phyloP scores from a whole-genome alignment of 2,113 vertebrate species.

The Protobothrops flavoviridis region DNA sequence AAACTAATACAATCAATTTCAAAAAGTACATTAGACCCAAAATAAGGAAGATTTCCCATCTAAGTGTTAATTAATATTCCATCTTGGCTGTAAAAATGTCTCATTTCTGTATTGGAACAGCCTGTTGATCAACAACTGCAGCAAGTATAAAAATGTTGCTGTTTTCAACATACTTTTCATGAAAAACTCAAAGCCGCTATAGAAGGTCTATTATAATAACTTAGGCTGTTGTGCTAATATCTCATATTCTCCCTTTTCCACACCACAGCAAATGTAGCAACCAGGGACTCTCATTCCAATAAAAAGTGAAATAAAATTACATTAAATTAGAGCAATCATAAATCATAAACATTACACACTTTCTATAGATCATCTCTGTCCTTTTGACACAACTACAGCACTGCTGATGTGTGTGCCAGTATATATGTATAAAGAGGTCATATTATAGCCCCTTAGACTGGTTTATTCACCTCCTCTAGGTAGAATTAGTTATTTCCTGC shows the following conservation, averaged over 20 bases:
- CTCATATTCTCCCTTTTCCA: constrained; percentile 23
- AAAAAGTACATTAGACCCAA: not conserved
- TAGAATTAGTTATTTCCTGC: constrained; percentile 13
- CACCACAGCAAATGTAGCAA: not conserved
- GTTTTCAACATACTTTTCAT: not conserved
- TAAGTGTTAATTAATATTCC: not conserved
- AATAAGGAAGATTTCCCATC: not conserved
- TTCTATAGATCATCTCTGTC: constrained; percentile 33
- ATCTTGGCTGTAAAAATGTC: not conserved
- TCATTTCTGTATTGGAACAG: not conserved
- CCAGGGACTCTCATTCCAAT: constrained; percentile 31
- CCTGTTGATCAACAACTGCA: not conserved
- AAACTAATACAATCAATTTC: not conserved
- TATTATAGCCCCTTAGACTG: not conserved
- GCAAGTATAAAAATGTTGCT: not conserved
- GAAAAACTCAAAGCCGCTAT: not conserved
- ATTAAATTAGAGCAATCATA: constrained; percentile 35
- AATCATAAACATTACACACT: constrained; percentile 37
- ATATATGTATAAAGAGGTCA: constrained; percentile 1
- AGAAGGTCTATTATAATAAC: not conserved
- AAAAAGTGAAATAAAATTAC: constrained; percentile 50
- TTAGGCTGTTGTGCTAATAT: not conserved
- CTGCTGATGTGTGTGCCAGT: not conserved
- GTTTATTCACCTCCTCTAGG: constrained; percentile 3
- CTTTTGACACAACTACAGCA: constrained; percentile 39